Evolutionary conservation across 2,113 vertebrate genomes (phyloP).

Genomic region (Sylvilagus bachmani): DNA sequence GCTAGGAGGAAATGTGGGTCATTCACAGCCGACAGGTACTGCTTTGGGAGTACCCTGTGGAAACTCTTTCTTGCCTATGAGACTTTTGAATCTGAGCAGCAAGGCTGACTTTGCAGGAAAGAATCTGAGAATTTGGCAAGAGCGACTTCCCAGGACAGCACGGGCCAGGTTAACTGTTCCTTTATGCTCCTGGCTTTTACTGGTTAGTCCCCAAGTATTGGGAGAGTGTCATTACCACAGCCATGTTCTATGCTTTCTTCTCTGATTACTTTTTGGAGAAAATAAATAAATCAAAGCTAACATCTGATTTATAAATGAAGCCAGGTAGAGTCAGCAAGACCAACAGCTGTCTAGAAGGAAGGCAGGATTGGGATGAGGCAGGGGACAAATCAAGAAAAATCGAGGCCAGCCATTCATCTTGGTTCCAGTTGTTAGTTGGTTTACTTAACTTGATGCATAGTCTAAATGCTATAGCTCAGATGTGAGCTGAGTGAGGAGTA

Average conservation of each 20-base stretch:
- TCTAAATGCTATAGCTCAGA: not conserved
- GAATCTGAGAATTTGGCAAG: not conserved
- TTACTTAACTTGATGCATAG: not conserved
- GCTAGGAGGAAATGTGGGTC: slow-evolving; percentile 80
- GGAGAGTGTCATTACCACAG: not conserved
- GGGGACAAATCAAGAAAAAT: not conserved
- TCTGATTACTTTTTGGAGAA: too few relatives aligned
- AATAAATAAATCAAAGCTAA: too few relatives aligned
- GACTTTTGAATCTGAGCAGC: not conserved
- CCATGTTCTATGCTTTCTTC: too few relatives aligned
- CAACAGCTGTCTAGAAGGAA: slow-evolving; percentile 18
- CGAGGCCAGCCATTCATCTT: not conserved
- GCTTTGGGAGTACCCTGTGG: not conserved
- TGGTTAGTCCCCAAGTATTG: slow-evolving; percentile 53
- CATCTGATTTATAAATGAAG: too few relatives aligned
- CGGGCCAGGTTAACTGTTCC: not conserved
- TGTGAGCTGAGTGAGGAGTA: not conserved
- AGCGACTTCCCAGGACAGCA: not conserved
- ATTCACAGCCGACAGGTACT: slow-evolving; percentile 60
- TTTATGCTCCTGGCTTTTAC: not conserved
- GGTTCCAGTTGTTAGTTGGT: not conserved
- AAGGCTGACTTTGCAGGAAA: slow-evolving; percentile 21
- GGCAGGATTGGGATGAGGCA: not conserved
- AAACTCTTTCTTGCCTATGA: slow-evolving; percentile 31
- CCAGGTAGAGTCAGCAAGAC: too few relatives aligned